Base-by-base conservation (phyloP, 53 echinoderm and acorn worm species). In the Echinometra lucunter region DNA sequence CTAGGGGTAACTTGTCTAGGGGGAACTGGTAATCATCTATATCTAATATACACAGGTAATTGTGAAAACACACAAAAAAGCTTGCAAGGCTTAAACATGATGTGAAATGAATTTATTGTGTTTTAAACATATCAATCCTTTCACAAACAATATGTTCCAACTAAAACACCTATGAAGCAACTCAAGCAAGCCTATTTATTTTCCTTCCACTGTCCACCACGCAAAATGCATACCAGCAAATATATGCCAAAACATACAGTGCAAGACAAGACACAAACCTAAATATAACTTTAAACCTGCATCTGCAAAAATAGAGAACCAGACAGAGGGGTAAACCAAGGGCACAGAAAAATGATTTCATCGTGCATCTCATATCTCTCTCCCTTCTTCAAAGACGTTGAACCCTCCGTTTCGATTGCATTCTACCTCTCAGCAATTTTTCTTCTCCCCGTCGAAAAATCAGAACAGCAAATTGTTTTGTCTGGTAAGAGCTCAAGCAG, bases 361-460 rank as follows among this genome's bases (percentile, higher is more conserved):
- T 85, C n/a, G n/a, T 6, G 11, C 27, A 85, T 47, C 44, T 81
- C 81, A 81, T 44, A 81, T 81, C 85, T 49, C 10, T 47, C 28
- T 85, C 85, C n/a, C n/a, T 78, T 35, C 69, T 42, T 40, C 53
- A 35, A 85, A 85, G 85, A 85, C 85, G 49, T 85, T 85, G 85
- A 85, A 85, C 85, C 11, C 74, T 74, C 85, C 28, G 47, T 49
- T 85, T 49, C 85, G 30, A 85, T 85, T 85, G 85, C 85, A 85
- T 85, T 85, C 49, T 85, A 28, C 12, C 45, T 47, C 85, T 85
- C 85, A 47, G 85, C 85, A 85, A 85, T 85, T 85, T 85, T 49
- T 85, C 83, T 83, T 83, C 85, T 85, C 85, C 85, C 85, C 85
- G 85, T 85, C 85, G 85, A 85, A 85, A 80, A 85, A 85, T 85